A percentile compares a stretch with the other conserved stretches of the same genome.
Conservation (phyloP, 2,888 invertebrate species). For the Calephelis perditalis region DNA sequence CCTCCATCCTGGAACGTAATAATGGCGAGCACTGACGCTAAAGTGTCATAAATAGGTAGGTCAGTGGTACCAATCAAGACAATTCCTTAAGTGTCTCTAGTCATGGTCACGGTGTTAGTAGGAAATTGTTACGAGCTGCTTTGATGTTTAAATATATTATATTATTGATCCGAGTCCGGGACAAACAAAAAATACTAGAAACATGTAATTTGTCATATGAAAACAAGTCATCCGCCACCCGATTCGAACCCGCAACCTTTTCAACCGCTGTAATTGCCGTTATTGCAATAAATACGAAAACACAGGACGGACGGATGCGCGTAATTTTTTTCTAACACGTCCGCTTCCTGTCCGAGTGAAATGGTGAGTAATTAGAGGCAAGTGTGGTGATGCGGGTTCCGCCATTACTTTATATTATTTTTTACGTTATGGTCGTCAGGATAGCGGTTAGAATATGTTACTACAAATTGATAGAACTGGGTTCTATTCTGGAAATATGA, state of each 20-base stretch:
- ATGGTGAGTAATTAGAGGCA: constrained; percentile 30
- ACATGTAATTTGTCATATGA: constrained; percentile 1
- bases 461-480: no score
- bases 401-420: constrained; percentile 16
- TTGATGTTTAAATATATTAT: background rate
- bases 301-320: constrained; percentile 55
- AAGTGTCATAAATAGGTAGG: no score
- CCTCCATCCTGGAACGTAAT: no score
- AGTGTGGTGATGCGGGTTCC: constrained; percentile 31
- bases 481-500: no score
- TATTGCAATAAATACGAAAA: constrained; percentile 60
- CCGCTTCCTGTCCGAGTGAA: constrained; percentile 62
- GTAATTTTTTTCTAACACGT: constrained; percentile 71
- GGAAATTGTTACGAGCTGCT: background rate
- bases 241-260: constrained; percentile 13
- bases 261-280: constrained; percentile 55
- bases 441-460: background rate
- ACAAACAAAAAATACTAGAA: background rate
- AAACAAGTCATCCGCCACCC: constrained; percentile 2
- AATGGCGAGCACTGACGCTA: no score
- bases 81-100: no score
- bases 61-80: no score
- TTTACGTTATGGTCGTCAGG: background rate
- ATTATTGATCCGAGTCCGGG: no score
- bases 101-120: no score